phyloP scores from a whole-genome alignment of 2,888 invertebrate genomes.

The Electrophaes corylata region DNA sequence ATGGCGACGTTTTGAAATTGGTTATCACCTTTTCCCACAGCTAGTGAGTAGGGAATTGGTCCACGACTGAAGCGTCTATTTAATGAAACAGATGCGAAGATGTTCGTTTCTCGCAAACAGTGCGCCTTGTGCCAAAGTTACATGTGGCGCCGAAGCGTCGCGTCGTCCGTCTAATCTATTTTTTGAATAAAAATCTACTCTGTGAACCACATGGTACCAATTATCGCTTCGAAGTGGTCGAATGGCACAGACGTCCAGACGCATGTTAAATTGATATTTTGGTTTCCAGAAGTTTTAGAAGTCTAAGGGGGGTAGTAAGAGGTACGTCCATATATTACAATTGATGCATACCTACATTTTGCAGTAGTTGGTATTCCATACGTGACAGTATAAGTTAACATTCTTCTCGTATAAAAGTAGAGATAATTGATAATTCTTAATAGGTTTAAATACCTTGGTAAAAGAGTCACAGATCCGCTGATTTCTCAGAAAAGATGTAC shows the following conservation, averaged over 20 bases:
- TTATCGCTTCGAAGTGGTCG: constrained; percentile 5
- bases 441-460: no score
- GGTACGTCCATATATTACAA: no score
- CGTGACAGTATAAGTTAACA: no score
- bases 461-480: not conserved
- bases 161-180: constrained; percentile 62
- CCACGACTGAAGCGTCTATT: constrained; percentile 78
- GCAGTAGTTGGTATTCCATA: not conserved
- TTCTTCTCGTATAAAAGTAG: no score
- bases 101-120: constrained; percentile 72
- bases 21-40: constrained; percentile 55
- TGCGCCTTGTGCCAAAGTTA: constrained; percentile 71
- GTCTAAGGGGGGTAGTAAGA: no score
- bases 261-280: constrained; percentile 31
- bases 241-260: constrained; percentile 1
- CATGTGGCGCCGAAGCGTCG: constrained; percentile 70
- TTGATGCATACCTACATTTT: no score
- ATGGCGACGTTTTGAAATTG: constrained; percentile 60
- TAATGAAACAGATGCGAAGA: constrained; percentile 79
- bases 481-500: constrained; percentile 7
- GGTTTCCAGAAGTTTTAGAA: no score
- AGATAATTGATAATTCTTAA: no score
- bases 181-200: constrained; percentile 58
- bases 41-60: constrained; percentile 71
- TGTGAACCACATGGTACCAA: constrained; percentile 20